Base-by-base conservation (phyloP, 1,140 invertebrate genomes). In the Pseudoatta argentina region DNA sequence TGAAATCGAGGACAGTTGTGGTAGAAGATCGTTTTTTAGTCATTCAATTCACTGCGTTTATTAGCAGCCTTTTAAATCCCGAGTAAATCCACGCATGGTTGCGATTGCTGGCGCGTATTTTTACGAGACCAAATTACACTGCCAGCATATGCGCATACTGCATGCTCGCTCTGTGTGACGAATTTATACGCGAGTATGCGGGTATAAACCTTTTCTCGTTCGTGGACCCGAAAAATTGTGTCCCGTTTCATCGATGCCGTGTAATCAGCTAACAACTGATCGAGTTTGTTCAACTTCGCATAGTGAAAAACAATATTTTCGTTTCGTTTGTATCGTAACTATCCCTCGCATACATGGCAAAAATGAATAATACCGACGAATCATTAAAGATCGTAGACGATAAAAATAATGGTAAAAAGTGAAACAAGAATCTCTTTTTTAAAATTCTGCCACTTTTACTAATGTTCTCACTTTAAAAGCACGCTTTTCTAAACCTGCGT, bases 201-300 rank as follows among this genome's bases (percentile, higher is more conserved):
- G 67, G 53, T 82, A 82, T 73, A 73, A 53, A 81, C 64, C 79
- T 39, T 73, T 82, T 73, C 39, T 59, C 64, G 34, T 12, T 82
- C 79, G 67, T 7, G 53, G 69, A 75, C 1, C 39, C 39, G 55
- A 83, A 83, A 83, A 83, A 83, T 82, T 73, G 79, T 72, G 67
- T 61, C 57, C 57, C 14, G 57, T 83, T 83, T 48, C n/a, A 83
- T 75, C 55, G 69, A 14, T 24, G 14, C 69, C 55, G 69, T 18
- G 39, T 83, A 75, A 83, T 83, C 69, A 83, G 79, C 27, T 83
- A 83, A 83, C 69, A 75, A 83, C 79, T 61, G 55, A 83, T 83
- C 48, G 69, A 63, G 39, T 83, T 83, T 75, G 69, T 39, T 21
- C 55, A 18, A 51, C 1, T 6, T 44, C 24, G 79, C 14, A 18